Conservation (phyloP, 2,797 vertebrate genomes). For the Neosilurus mollespiculum region DNA sequence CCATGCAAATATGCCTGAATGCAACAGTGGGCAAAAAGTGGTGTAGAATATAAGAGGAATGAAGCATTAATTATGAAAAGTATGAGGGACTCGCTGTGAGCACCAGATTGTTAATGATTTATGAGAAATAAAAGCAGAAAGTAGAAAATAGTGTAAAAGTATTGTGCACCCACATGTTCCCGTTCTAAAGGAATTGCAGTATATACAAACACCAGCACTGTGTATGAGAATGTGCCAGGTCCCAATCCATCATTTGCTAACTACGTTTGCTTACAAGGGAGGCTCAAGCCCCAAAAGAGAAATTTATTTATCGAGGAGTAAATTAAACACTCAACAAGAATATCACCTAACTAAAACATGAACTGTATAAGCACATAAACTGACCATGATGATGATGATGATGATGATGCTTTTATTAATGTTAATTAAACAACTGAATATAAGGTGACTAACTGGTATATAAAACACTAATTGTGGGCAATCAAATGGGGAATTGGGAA, state of each 20-base stretch:
- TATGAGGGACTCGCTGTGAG: not conserved
- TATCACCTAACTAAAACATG: slow-evolving; percentile 17
- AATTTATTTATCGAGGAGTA: slow-evolving; percentile 2
- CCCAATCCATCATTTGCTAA: not conserved
- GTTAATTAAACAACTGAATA: slow-evolving; percentile 56
- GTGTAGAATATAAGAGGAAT: not conserved
- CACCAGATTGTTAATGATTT: not conserved
- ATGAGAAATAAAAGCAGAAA: not conserved
- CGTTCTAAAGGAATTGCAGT: not conserved
- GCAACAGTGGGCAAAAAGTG: not conserved
- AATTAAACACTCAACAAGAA: slow-evolving; percentile 36
- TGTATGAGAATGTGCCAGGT: not conserved
- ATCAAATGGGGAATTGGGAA: slow-evolving; percentile 73
- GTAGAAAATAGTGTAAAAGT: not conserved
- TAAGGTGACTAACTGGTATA: slow-evolving; percentile 78
- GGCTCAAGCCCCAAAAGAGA: slow-evolving; percentile 7
- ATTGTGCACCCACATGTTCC: not conserved
- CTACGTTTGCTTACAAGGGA: not conserved
- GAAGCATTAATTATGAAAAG: not conserved
- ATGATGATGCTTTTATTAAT: slow-evolving; percentile 40
- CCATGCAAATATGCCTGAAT: not conserved
- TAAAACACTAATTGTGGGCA: slow-evolving; percentile 75
- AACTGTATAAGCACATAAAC: slow-evolving; percentile 10
- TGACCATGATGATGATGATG: slow-evolving; percentile 17
- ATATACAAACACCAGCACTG: not conserved